Evolutionary conservation across 2,888 invertebrate species (phyloP), one percentile per base, ranked within the genome.

Genomic region (Noctua comes): DNA sequence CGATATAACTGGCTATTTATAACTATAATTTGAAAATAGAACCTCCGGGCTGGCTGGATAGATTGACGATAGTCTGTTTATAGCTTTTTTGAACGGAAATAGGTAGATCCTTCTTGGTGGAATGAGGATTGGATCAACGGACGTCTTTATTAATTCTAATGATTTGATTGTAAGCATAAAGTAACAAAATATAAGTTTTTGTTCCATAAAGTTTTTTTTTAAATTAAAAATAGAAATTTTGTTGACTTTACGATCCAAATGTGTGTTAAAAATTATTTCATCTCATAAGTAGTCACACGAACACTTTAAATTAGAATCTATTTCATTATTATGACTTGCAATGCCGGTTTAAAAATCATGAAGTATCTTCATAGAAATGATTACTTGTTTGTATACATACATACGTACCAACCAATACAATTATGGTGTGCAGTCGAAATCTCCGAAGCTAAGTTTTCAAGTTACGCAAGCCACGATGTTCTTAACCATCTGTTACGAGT

Each of bases 1-100:
- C 59, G 73, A 75, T 79, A 73, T 77, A 77, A 73, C 76, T 79
- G 79, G 76, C 77, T 88, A 83, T 83, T 86, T 87, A 82, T 86
- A 87, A 73, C 69, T 72, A 79, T 79, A 81, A 80, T 85, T 87
- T 85, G 88, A 80, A 86, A 87, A 87, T 87, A 79, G 78, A 86
- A 84, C 82, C 81, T 84, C 77, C 72, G 57, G 76, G 73, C 31
- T 77, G 57, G 72, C 69, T 74, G 77, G 43, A 76, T 73, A 66
- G 68, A 83, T 74, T 74, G 65, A 68, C 31, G 65, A 18, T 8
- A 68, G 51, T 64, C 71, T 72, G 68, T 80, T 80, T 80, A 66
- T 62, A 86, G 71, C 21, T 65, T 70, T 73, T 70, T 51, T 24
- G 64, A 76, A 59, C 2, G 46, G 31, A 75, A 79, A 71, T 72